Evolutionary conservation across 1,140 invertebrate species (phyloP).

Genomic region (Heliconius hermathena): DNA sequence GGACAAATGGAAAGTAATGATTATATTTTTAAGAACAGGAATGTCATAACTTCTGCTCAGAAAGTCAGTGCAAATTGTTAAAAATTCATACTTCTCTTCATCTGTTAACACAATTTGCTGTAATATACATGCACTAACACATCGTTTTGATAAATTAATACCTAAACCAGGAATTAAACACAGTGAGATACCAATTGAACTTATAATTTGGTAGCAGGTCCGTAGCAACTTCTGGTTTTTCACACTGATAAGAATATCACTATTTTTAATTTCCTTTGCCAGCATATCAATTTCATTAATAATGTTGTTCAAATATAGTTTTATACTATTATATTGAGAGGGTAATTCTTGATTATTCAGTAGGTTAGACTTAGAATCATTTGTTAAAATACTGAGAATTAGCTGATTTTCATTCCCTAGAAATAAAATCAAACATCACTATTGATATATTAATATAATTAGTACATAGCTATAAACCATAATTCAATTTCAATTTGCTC

Average conservation of each 20-base stretch:
- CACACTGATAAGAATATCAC: constrained; percentile 81
- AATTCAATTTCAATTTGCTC: constrained; percentile 12
- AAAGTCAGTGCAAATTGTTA: constrained; percentile 65
- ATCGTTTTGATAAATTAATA: constrained; percentile 78
- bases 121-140: constrained; percentile 49
- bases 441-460: background rate
- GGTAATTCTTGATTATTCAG: constrained; percentile 30
- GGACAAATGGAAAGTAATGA: constrained; percentile 77
- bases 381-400: constrained; percentile 21
- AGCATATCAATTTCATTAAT: constrained; percentile 69
- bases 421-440: background rate
- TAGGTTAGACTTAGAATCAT: constrained; percentile 23
- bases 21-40: constrained; percentile 73
- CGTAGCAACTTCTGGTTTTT: constrained; percentile 82
- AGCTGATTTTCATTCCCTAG: constrained; percentile 10
- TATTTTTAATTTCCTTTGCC: constrained; percentile 52
- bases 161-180: constrained; percentile 86
- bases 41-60: constrained; percentile 60
- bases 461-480: background rate
- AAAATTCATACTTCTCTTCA: constrained; percentile 71
- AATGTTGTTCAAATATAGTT: constrained; percentile 56
- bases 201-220: constrained; percentile 83
- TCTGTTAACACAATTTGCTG: constrained; percentile 54
- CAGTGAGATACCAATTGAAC: constrained; percentile 85
- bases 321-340: constrained; percentile 28